These are phyloP conservation scores for Plagodis pulveraria DNA, from an alignment of 2,888 invertebrate genomes.

Conservation along the genomic window DNA sequence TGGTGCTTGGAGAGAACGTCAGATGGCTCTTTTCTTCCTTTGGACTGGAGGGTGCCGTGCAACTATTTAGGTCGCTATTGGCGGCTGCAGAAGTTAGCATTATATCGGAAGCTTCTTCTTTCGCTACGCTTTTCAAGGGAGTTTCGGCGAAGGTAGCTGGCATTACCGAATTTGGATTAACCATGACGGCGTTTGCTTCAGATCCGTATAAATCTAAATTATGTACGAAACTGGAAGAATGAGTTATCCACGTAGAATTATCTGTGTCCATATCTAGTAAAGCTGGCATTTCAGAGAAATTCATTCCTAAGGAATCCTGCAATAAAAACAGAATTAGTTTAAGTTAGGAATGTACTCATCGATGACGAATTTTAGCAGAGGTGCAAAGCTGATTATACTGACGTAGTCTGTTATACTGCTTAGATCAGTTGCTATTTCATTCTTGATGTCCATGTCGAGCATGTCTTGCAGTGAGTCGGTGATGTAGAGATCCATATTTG, in stretches of 20 bases:
- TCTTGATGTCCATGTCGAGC: constrained; percentile 95
- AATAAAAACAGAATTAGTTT: constrained; percentile 34
- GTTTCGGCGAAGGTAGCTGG: constrained; percentile 88
- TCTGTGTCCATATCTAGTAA: constrained; percentile 88
- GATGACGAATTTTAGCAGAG: too few relatives aligned
- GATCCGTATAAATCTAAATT: constrained; percentile 88
- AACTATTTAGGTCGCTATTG: constrained; percentile 60
- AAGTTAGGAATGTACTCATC: neutral
- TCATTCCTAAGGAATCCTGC: constrained; percentile 86
- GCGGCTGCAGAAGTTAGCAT: constrained; percentile 74
- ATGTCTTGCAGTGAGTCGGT: constrained; percentile 94
- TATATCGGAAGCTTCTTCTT: constrained; percentile 78
- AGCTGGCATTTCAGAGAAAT: constrained; percentile 86
- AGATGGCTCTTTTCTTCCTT: constrained; percentile 88
- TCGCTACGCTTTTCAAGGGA: constrained; percentile 74
- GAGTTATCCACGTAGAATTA: constrained; percentile 85
- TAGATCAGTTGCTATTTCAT: constrained; percentile 92
- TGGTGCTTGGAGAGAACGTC: constrained; percentile 89
- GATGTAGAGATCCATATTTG: constrained; percentile 87
- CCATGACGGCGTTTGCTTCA: constrained; percentile 92
- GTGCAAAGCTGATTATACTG: constrained; percentile 43
- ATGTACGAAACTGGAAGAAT: constrained; percentile 87
- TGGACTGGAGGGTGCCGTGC: constrained; percentile 85
- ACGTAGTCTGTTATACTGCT: constrained; percentile 89
- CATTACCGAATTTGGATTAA: constrained; percentile 96